Percentiles rank a stretch among this genome's conserved stretches.
Conservation (phyloP, 2,113 vertebrate species). For the Hypomesus transpacificus region DNA sequence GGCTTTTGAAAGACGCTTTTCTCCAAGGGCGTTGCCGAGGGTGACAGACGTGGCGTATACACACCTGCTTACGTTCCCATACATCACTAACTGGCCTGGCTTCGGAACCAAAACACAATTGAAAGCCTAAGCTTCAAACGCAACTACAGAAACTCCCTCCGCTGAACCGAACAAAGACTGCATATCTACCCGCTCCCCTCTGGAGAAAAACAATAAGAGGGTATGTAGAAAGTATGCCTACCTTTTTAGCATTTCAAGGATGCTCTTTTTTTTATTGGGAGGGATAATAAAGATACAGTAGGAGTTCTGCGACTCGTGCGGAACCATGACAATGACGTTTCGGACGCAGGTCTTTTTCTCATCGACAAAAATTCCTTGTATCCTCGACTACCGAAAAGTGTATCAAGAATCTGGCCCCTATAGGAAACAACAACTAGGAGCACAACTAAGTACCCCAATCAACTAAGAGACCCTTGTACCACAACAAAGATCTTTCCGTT, state of each 20-base stretch:
- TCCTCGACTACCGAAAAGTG: no score
- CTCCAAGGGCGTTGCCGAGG: background rate
- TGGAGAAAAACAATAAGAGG: constrained; percentile 4
- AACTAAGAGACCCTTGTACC: no score
- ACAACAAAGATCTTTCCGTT: no score
- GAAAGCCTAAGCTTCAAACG: background rate
- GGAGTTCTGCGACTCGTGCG: constrained; percentile 27
- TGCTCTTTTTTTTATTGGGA: constrained; percentile 1
- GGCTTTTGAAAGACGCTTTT: background rate
- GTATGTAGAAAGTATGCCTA: background rate
- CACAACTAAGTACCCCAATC: no score
- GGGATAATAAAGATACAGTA: constrained; percentile 35
- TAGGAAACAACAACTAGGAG: no score
- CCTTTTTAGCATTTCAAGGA: background rate
- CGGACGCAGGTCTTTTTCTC: constrained; percentile 50
- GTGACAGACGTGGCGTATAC: background rate
- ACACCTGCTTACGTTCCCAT: constrained; percentile 4
- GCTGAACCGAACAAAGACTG: background rate
- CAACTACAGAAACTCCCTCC: background rate
- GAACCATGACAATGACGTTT: background rate
- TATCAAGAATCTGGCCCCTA: background rate
- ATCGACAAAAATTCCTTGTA: constrained; percentile 56
- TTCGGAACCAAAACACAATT: background rate
- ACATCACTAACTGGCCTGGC: constrained; percentile 6
- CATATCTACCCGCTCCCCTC: background rate